A percentile compares a stretch with the other conserved stretches of the same genome.
Evolutionary conservation across 1,140 invertebrate genomes (phyloP).

Genomic region (Ceratoteleas bidentatus): DNA sequence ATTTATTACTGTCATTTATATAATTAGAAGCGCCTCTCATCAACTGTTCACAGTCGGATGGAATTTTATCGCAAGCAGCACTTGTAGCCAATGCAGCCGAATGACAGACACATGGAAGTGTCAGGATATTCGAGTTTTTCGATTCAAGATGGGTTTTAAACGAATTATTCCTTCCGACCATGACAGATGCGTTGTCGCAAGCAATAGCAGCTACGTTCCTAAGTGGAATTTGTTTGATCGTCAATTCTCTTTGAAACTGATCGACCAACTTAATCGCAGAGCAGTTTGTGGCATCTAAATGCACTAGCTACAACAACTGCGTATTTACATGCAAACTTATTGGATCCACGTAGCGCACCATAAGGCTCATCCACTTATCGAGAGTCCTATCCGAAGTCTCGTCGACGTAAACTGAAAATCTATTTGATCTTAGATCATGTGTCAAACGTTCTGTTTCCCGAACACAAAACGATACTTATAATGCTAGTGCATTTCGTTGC

Average conservation of each 20-base stretch:
- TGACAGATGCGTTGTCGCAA: constrained; percentile 34
- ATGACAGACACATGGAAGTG: constrained; percentile 25
- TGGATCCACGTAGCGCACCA: constrained; percentile 24
- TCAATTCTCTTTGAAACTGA: constrained; percentile 10
- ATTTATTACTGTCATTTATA: constrained; percentile 35
- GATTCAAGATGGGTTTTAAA: constrained; percentile 12
- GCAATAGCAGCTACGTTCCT: constrained; percentile 25
- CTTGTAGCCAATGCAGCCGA: constrained; percentile 1
- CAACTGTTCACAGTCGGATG: constrained; percentile 3
- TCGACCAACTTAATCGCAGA: constrained; percentile 3
- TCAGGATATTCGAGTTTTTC: not conserved
- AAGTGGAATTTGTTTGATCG: constrained; percentile 20
- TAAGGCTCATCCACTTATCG: constrained; percentile 22
- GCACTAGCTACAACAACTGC: constrained; percentile 17
- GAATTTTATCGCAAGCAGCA: not conserved
- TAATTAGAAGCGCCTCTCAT: constrained; percentile 12
- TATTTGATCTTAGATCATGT: not conserved
- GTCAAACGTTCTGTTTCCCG: constrained; percentile 2
- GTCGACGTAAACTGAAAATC: constrained; percentile 20
- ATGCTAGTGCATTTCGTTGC: not conserved
- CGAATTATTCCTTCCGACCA: constrained; percentile 25
- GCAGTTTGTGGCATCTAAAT: constrained; percentile 28
- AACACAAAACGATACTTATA: constrained; percentile 3
- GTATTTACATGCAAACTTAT: not conserved
- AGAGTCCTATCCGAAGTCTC: constrained; percentile 19